Evolutionary conservation across 2,888 invertebrate genomes (phyloP), one percentile per base, ranked within the genome.

Genomic region (Eulithis prunata): DNA sequence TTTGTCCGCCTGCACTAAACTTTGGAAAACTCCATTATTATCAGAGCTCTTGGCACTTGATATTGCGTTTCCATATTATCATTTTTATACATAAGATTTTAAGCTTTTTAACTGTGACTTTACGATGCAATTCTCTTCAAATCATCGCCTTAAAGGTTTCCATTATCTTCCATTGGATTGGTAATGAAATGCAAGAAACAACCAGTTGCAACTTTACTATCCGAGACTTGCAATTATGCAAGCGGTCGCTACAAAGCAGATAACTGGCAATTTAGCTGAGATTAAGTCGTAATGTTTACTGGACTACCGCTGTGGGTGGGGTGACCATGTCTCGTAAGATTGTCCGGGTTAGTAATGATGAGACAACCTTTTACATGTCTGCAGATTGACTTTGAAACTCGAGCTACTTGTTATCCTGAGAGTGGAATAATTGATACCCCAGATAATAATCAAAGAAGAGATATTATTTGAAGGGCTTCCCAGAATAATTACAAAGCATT

Each of bases 221-320:
- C 80, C 60, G 38, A 46, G 54, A 82, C 78, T 75, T 76, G 79
- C 82, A 82, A 84, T 84, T 81, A 83, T 82, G 80, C 78, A 76
- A 74, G 76, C 76, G 81, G 71, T 71, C 82, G 81, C 78, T 72
- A 76, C 75, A 75, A 77, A 77, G 78, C 76, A 83, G 86, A 85
- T 86, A 88, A 82, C 83, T 78, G 81, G 82, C 82, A 86, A 88
- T 89, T 87, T 84, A 83, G 78, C 74, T 69, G 75, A 87, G 89
- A 89, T 89, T 90, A 89, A 85, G 85, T 83, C 82, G 84, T 88
- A 86, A 87, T 85, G 83, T 81, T 84, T 77, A 80, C 80, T 74
- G 80, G 80, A 80, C 82, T 82, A 80, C 83, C 79, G 74, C 78
- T 70, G 78, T 62, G 76, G 67, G 71, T 76, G 54, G 54, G 70